These are phyloP conservation scores for Polydrusus cervinus DNA, from an alignment of 2,888 invertebrate species.

Conservation along the genomic window DNA sequence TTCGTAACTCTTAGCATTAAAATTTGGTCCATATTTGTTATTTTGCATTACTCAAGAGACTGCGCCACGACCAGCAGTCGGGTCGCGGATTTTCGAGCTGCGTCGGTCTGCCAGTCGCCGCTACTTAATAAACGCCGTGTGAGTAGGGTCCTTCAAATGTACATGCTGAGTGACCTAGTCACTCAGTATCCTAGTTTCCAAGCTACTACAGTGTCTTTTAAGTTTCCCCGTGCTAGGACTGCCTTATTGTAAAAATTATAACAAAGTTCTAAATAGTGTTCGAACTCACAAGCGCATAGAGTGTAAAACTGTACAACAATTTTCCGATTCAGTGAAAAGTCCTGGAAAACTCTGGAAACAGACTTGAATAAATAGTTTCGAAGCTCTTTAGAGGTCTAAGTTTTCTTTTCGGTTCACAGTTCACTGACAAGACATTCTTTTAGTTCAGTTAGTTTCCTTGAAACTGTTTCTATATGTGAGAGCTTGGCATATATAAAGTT, in stretches of 20 bases:
- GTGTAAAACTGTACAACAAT: conserved; percentile 22
- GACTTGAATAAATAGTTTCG: conserved; percentile 12
- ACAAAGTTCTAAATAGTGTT: conserved; percentile 1
- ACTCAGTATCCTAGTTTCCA: too few species aligned
- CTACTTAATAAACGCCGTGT: too few species aligned
- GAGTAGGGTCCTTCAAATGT: too few species aligned
- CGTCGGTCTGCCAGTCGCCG: too few species aligned
- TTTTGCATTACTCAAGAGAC: too few species aligned
- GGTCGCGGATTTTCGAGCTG: too few species aligned
- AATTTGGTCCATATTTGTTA: too few species aligned
- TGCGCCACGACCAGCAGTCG: too few species aligned
- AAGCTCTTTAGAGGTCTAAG: conserved; percentile 19
- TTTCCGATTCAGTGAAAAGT: conserved; percentile 21
- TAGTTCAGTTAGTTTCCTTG: conserved; percentile 15
- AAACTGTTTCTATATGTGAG: conserved; percentile 4
- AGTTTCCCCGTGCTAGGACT: too few species aligned
- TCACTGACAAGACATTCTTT: conserved; percentile 20
- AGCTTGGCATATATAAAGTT: background rate
- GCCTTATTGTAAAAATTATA: background rate
- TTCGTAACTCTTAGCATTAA: too few species aligned
- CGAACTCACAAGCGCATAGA: conserved; percentile 5
- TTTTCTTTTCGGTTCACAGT: conserved; percentile 12
- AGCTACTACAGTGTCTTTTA: too few species aligned
- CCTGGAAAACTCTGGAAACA: conserved; percentile 10
- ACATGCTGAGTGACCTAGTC: too few species aligned